These are phyloP conservation scores for Syrphus vitripennis DNA, from an alignment of 2,888 invertebrate species.

Conservation along the genomic window DNA sequence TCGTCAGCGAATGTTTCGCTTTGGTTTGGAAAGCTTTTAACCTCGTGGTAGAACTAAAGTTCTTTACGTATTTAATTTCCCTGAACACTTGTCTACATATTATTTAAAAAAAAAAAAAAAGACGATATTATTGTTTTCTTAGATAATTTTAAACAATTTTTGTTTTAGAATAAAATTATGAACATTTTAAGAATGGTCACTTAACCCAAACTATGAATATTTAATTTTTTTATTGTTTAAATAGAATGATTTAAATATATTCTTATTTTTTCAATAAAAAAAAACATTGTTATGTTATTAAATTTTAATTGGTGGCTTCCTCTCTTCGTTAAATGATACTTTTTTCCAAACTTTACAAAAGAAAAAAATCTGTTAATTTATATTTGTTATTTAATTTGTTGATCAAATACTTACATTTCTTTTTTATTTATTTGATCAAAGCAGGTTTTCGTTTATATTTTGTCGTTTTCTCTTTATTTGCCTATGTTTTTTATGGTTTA, in stretches of 20 bases:
- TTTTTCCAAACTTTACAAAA: slow-evolving; percentile 33
- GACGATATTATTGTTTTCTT: slow-evolving; percentile 51
- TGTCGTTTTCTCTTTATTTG: neutral
- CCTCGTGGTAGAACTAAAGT: neutral
- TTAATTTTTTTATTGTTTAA: neutral
- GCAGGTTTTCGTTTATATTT: slow-evolving; percentile 13
- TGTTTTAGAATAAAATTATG: slow-evolving; percentile 17
- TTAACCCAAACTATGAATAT: neutral
- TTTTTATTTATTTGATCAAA: slow-evolving; percentile 24
- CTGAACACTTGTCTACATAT: neutral
- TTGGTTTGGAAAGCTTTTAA: no score
- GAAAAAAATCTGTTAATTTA: slow-evolving; percentile 63
- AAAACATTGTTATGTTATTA: slow-evolving; percentile 44
- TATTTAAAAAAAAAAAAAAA: neutral
- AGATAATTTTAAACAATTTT: slow-evolving; percentile 50
- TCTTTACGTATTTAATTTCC: neutral
- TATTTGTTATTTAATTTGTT: slow-evolving; percentile 58
- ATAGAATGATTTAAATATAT: slow-evolving; percentile 11
- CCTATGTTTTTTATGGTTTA: slow-evolving; percentile 4
- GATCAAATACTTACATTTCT: slow-evolving; percentile 10
- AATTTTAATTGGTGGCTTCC: slow-evolving; percentile 65
- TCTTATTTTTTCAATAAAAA: slow-evolving; percentile 5
- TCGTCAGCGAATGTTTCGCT: no score
- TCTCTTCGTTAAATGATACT: slow-evolving; percentile 51
- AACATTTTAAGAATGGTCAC: slow-evolving; percentile 3